Evolutionary conservation across 92 coral and sea anemone species (phyloP).

Genomic region (Phenganax subtilis): DNA sequence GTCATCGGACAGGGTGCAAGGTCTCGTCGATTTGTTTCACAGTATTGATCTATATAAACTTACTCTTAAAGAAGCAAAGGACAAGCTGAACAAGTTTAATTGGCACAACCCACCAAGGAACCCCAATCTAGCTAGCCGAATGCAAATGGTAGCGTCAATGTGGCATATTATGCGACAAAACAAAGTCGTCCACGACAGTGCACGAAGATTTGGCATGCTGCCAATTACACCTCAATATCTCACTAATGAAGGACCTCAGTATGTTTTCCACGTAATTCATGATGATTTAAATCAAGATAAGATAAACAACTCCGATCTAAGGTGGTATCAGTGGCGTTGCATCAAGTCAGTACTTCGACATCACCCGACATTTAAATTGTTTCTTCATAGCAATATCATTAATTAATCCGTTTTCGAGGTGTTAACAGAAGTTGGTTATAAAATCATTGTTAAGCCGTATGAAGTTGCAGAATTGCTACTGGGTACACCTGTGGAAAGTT

Average conservation of each 20-base stretch:
- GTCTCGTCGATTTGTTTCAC: conserved; percentile 26
- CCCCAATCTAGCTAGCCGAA: conserved; percentile 9
- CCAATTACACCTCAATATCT: no score
- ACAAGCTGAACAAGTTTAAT: conserved; percentile 10
- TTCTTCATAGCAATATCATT: conserved; percentile 41
- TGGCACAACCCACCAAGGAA: conserved; percentile 39
- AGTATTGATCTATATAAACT: not conserved
- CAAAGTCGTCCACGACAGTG: conserved; percentile 14
- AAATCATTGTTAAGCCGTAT: conserved; percentile 32
- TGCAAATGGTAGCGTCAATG: conserved; percentile 29
- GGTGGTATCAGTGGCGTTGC: conserved; percentile 42
- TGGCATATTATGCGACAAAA: conserved; percentile 35
- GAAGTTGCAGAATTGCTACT: conserved; percentile 11
- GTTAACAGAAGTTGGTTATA: conserved; percentile 41
- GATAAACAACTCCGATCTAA: not conserved
- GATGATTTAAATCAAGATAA: no score
- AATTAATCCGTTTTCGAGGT: conserved; percentile 24
- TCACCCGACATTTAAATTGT: conserved; percentile 36
- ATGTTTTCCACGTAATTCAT: no score
- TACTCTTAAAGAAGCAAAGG: conserved; percentile 27
- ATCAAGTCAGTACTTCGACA: conserved; percentile 32
- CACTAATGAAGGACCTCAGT: no score
- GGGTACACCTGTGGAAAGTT: conserved; percentile 29
- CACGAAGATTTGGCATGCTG: not conserved
- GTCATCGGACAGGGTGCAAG: not conserved